Conservation (phyloP, 2,113 vertebrate species). For the Tichodroma muraria region DNA sequence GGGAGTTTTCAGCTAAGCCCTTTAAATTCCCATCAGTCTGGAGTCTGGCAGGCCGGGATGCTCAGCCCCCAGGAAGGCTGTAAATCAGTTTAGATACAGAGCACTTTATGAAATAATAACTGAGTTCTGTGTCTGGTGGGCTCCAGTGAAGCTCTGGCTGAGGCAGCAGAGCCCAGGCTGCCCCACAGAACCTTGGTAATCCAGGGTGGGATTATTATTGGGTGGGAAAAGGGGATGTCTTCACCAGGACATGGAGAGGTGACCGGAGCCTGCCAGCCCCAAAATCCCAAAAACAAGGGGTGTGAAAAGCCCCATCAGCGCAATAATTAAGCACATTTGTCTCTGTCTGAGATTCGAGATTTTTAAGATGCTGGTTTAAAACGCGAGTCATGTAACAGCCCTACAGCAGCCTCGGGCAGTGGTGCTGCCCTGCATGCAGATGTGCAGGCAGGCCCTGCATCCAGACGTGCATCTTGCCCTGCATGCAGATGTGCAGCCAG, state of each 20-base stretch:
- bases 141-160: background rate
- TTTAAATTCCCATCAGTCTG: constrained; percentile 61
- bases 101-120: constrained; percentile 10
- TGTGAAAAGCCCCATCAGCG: background rate
- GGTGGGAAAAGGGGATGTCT: background rate
- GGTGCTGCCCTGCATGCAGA: background rate
- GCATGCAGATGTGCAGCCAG: background rate
- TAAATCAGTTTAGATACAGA: constrained; percentile 41
- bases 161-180: background rate
- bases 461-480: background rate
- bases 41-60: constrained; percentile 42
- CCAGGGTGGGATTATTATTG: fast-evolving
- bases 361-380: background rate
- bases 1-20: constrained; percentile 21
- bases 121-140: background rate
- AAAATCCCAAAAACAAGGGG: background rate
- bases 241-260: background rate
- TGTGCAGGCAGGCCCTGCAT: background rate
- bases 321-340: background rate
- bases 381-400: fast-evolving
- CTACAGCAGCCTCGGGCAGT: background rate
- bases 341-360: background rate
- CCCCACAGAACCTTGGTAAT: background rate
- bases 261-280: background rate
- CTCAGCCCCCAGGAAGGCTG: constrained; percentile 49